phyloP scores from a whole-genome alignment of 1,140 invertebrate genomes.

The Drosophila mojavensis region DNA sequence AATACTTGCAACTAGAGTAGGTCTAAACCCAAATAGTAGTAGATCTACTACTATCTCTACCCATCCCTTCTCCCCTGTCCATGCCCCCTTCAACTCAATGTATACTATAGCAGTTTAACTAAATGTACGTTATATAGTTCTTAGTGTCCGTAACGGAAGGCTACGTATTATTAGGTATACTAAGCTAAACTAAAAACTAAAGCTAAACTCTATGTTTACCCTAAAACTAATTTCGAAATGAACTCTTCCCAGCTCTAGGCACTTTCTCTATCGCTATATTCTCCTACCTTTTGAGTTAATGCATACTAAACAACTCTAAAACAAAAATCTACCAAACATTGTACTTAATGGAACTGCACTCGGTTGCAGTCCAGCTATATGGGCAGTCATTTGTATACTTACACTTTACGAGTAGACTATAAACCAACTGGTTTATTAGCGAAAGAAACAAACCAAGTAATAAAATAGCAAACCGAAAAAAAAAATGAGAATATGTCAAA shows the following conservation, averaged over 20 bases:
- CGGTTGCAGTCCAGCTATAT: conserved; percentile 80
- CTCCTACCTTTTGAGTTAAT: conserved; percentile 68
- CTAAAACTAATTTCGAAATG: conserved; percentile 40
- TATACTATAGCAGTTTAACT: conserved; percentile 64
- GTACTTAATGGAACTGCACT: conserved; percentile 70
- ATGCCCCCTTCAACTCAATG: conserved; percentile 37
- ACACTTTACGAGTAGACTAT: conserved; percentile 60
- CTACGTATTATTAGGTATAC: conserved; percentile 52
- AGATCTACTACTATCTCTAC: not conserved
- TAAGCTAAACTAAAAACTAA: conserved; percentile 45
- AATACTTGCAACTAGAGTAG: conserved; percentile 41
- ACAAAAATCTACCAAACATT: conserved; percentile 53
- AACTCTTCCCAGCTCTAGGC: conserved; percentile 48
- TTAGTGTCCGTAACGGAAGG: conserved; percentile 58
- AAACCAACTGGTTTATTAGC: conserved; percentile 58
- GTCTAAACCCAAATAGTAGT: not conserved
- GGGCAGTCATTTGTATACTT: conserved; percentile 82
- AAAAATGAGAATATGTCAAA: conserved; percentile 63
- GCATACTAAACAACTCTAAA: conserved; percentile 60
- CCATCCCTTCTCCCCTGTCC: not conserved
- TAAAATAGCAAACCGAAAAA: conserved; percentile 19
- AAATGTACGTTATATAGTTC: conserved; percentile 72
- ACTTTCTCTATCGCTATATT: conserved; percentile 65
- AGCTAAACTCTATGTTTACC: conserved; percentile 48
- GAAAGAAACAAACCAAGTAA: conserved; percentile 53